Conservation (phyloP, 2,888 invertebrate species). For the Apodemia duryi region DNA sequence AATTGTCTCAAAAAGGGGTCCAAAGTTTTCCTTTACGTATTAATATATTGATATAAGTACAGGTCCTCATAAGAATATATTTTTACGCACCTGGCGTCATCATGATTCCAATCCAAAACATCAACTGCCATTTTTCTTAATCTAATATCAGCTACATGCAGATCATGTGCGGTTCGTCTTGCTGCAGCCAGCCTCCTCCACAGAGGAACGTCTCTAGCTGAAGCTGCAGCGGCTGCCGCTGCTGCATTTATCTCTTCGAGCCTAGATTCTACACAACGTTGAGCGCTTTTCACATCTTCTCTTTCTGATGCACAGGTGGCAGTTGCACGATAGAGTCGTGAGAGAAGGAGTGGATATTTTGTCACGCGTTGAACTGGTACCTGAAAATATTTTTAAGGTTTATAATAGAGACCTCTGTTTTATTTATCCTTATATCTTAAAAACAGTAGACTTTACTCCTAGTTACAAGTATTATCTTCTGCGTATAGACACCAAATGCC, state of each 20-base stretch:
- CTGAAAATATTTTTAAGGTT: slow-evolving; percentile 51
- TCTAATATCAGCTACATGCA: slow-evolving; percentile 93
- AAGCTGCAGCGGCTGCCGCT: slow-evolving; percentile 93
- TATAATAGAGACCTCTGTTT: too few relatives aligned
- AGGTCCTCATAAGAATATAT: too few relatives aligned
- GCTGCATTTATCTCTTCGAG: slow-evolving; percentile 96
- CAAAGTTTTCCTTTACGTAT: too few relatives aligned
- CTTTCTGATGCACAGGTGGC: slow-evolving; percentile 90
- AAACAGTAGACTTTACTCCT: too few relatives aligned
- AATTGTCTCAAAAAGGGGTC: too few relatives aligned
- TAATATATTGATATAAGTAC: too few relatives aligned
- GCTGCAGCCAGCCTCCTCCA: slow-evolving; percentile 93
- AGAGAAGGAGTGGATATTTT: slow-evolving; percentile 95
- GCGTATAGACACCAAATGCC: too few relatives aligned
- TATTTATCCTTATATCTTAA: too few relatives aligned
- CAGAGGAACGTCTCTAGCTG: slow-evolving; percentile 91
- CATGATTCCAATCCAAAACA: slow-evolving; percentile 95
- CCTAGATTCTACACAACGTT: slow-evolving; percentile 94
- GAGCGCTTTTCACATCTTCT: slow-evolving; percentile 91
- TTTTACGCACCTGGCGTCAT: slow-evolving; percentile 71
- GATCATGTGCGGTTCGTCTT: slow-evolving; percentile 87
- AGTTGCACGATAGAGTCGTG: slow-evolving; percentile 93
- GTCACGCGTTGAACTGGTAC: slow-evolving; percentile 98
- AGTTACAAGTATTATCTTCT: too few relatives aligned
- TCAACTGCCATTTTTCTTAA: slow-evolving; percentile 96